A percentile compares a stretch with the other conserved stretches of the same genome.
Conservation (phyloP, 1,140 invertebrate species). For the Steinernema feltiae region DNA sequence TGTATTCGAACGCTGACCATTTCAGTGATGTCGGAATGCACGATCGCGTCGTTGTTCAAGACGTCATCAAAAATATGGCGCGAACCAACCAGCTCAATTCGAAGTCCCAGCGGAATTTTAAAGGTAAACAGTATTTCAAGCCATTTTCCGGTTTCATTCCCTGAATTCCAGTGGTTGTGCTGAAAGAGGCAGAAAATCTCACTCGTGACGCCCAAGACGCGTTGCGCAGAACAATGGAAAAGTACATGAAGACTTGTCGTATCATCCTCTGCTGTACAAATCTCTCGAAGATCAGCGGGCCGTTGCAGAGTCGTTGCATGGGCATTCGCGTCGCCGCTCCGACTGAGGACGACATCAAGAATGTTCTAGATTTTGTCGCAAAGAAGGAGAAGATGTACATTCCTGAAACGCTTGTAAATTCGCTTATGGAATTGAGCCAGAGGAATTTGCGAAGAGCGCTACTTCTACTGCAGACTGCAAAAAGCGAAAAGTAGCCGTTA, state of each 20-base stretch:
- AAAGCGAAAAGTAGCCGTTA: slow-evolving; percentile 71
- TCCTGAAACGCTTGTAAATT: not conserved
- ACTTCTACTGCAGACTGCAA: slow-evolving; percentile 85
- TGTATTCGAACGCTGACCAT: slow-evolving; percentile 20
- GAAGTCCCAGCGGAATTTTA: slow-evolving; percentile 72
- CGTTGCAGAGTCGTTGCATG: slow-evolving; percentile 87
- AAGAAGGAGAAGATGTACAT: slow-evolving; percentile 19
- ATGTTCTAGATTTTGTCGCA: not conserved
- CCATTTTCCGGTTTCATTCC: too few species aligned
- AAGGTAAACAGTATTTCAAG: too few species aligned
- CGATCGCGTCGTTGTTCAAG: slow-evolving; percentile 92
- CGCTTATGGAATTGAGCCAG: slow-evolving; percentile 68
- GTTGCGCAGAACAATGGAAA: slow-evolving; percentile 95
- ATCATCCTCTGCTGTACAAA: slow-evolving; percentile 90
- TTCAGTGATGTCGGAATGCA: slow-evolving; percentile 86
- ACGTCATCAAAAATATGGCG: slow-evolving; percentile 91
- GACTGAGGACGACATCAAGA: slow-evolving; percentile 68
- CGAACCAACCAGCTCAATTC: slow-evolving; percentile 87
- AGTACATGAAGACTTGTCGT: slow-evolving; percentile 88
- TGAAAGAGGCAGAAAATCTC: slow-evolving; percentile 91
- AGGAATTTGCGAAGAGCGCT: slow-evolving; percentile 87
- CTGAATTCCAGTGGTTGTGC: slow-evolving; percentile 78
- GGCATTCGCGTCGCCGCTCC: slow-evolving; percentile 83
- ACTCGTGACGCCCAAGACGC: slow-evolving; percentile 97
- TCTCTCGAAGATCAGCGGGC: slow-evolving; percentile 85